phyloP scores from a whole-genome alignment of 2,797 vertebrate genomes.

The Tiaroga cobitis region DNA sequence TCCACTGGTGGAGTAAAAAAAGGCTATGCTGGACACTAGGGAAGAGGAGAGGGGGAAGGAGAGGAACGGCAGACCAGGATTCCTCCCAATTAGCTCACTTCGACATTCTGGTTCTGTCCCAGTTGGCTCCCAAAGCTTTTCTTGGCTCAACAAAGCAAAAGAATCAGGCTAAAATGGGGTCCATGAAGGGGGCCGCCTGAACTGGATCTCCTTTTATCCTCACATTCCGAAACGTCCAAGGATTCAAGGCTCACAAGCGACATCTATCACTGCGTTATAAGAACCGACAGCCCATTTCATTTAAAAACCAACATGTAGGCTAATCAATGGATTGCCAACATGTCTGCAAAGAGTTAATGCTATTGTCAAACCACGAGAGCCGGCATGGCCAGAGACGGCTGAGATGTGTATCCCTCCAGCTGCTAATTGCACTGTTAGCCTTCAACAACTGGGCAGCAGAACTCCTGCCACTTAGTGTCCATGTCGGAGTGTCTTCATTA shows the following conservation, averaged over 20 bases:
- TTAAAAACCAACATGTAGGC: constrained; percentile 12
- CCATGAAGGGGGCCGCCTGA: constrained; percentile 31
- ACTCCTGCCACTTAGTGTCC: constrained; percentile 25
- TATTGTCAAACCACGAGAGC: background rate
- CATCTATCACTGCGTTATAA: constrained; percentile 5
- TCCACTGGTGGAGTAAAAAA: constrained; percentile 45
- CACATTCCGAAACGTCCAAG: constrained; percentile 16
- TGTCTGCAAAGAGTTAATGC: background rate
- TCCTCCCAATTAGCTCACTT: constrained; percentile 56
- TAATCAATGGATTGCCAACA: constrained; percentile 17
- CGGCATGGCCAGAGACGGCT: background rate
- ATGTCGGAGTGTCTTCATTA: constrained; percentile 39
- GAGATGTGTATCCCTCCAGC: constrained; percentile 32
- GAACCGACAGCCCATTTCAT: background rate
- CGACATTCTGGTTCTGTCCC: constrained; percentile 56
- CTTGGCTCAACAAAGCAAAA: constrained; percentile 54
- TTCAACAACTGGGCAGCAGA: constrained; percentile 43
- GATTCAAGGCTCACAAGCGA: constrained; percentile 41
- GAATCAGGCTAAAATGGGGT: constrained; percentile 40
- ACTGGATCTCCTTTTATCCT: constrained; percentile 48
- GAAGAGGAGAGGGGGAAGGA: constrained; percentile 1
- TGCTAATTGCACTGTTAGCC: constrained; percentile 49
- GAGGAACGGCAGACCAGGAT: constrained; percentile 41
- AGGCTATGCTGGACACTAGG: constrained; percentile 35
- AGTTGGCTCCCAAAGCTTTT: constrained; percentile 54